Percentiles rank a stretch among this genome's conserved stretches.
These are phyloP conservation scores for Mus caroli DNA, from an alignment of 2,797 vertebrate species.

Conservation along the genomic window DNA sequence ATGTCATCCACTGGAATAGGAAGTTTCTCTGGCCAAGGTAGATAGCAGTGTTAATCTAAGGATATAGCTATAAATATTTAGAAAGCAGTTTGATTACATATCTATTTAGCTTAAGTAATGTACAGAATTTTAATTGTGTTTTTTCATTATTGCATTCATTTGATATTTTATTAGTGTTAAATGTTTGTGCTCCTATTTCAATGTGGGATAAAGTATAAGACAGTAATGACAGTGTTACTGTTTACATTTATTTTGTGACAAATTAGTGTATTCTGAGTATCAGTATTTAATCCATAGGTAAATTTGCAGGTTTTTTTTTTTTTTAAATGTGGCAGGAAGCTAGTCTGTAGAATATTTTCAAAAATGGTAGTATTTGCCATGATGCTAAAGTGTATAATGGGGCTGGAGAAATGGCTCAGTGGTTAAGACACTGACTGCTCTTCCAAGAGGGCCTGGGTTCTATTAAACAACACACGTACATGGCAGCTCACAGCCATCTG, in stretches of 20 bases:
- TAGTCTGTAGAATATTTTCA: constrained; percentile 55
- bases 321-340: neutral
- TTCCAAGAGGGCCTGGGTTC: neutral
- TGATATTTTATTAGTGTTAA: constrained; percentile 54
- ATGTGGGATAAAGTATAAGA: constrained; percentile 16
- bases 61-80: neutral
- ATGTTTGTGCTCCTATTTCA: constrained; percentile 1
- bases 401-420: neutral
- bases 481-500: neutral
- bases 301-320: neutral
- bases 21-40: neutral
- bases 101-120: neutral
- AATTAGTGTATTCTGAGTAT: constrained; percentile 45
- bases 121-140: constrained; percentile 44
- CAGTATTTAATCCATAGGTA: neutral
- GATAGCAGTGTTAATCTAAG: neutral
- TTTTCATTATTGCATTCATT: constrained; percentile 32
- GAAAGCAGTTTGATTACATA: neutral
- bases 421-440: neutral
- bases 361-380: constrained; percentile 32
- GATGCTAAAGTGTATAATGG: neutral
- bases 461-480: neutral
- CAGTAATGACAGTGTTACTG: constrained; percentile 32
- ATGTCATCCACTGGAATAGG: neutral
- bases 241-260: constrained; percentile 61